Percentiles rank a stretch among this genome's conserved stretches.
These are phyloP conservation scores for Agriopis aurantiaria DNA, from an alignment of 2,888 invertebrate genomes.

Conservation along the genomic window DNA sequence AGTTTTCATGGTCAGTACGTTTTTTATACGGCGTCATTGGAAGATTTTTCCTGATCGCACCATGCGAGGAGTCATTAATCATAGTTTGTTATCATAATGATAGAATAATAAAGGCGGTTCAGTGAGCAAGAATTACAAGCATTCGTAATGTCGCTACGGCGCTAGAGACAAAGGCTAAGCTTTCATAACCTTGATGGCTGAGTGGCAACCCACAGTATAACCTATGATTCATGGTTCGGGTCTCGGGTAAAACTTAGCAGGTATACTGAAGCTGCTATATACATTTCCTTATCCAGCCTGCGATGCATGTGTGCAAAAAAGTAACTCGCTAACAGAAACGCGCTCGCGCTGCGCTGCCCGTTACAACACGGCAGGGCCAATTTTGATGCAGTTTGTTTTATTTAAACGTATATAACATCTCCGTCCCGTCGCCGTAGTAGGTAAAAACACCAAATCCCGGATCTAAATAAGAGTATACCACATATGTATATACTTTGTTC, in stretches of 20 bases:
- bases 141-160: conserved; percentile 51
- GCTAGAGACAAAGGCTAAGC: conserved; percentile 65
- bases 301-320: no score
- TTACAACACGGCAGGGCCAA: no score
- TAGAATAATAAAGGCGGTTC: conserved; percentile 32
- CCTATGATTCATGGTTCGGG: conserved; percentile 55
- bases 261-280: conserved; percentile 8
- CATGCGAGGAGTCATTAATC: conserved; percentile 31
- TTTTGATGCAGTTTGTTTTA: no score
- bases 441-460: background rate
- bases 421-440: no score
- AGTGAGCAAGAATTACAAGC: conserved; percentile 49
- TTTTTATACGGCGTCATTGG: conserved; percentile 25
- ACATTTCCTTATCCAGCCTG: background rate
- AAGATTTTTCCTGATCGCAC: conserved; percentile 31
- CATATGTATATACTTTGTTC: no score
- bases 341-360: no score
- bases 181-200: conserved; percentile 65
- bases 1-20: conserved; percentile 19
- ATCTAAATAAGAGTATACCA: background rate
- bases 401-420: no score
- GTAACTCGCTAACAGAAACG: no score
- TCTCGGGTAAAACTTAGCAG: conserved; percentile 26
- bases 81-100: conserved; percentile 27
- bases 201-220: conserved; percentile 52